Evolutionary conservation across 2,888 invertebrate species (phyloP), one percentile per base, ranked within the genome.

Genomic region (Leptogaster cylindrica): DNA sequence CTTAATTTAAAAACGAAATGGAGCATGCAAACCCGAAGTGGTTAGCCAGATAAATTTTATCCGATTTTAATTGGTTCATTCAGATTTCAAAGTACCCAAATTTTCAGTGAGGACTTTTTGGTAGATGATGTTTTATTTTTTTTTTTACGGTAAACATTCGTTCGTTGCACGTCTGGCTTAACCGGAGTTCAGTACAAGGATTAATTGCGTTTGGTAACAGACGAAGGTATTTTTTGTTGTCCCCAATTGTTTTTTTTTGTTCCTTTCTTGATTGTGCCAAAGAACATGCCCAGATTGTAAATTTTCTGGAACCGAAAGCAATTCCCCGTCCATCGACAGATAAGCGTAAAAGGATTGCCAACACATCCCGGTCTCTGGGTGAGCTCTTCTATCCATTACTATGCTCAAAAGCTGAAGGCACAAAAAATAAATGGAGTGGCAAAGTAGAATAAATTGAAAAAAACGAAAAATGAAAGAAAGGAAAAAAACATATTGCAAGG

Each of bases 391-490:
- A 33, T 33, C 61, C 44, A 61, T 41, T 61, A 61, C 61, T 27
- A 44, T 27, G 61, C 27, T 28, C 61, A 44, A 61, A 61, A 44
- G 44, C n/a, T 41, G 61, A 41, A 18, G 33, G 28, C 28, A 27
- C 61, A 67, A 67, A 67, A 64, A 51, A 64, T 67, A 67, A 67
- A 67, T 67, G 67, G 67, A 67, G 64, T 67, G 67, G 67, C 67
- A 67, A 67, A 67, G 67, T 52, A 64, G 64, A 67, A 67, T 67
- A 52, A 61, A 67, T 67, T 61, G 64, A 51, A 52, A 41, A 52
- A 52, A 27, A 14, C 18, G 41, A 63, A 31, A 27, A 33, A 18
- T 25, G 20, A 4, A 44, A 1, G n/a, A n/a, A 25, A 28, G 51
- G 44, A 67, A 51, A 61, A 44, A 41, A 55, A 55, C 14, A 41